phyloP scores from a whole-genome alignment of 35 echinoderm and acorn worm genomes.

The Apostichopus parvimensis region DNA sequence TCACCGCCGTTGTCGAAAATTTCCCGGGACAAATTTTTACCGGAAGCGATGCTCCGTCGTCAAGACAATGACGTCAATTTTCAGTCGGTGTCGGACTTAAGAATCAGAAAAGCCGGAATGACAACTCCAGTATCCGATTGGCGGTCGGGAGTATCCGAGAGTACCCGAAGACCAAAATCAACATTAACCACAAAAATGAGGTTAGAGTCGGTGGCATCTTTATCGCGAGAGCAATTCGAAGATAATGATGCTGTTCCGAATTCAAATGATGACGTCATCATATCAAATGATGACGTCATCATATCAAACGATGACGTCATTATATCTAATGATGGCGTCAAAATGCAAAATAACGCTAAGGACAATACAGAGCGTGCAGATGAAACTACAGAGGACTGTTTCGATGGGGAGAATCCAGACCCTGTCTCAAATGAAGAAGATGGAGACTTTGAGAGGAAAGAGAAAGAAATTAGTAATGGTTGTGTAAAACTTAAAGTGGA shows the following conservation, averaged over 20 bases:
- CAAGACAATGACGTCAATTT: slow-evolving; percentile 15
- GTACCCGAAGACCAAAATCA: slow-evolving; percentile 29
- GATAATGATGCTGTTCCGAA: neutral
- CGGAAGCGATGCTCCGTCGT: slow-evolving; percentile 63
- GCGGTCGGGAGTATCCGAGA: slow-evolving; percentile 46
- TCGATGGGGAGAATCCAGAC: neutral
- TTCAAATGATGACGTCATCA: neutral
- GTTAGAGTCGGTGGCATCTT: slow-evolving; percentile 12
- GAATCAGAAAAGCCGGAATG: slow-evolving; percentile 27
- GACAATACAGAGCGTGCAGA: neutral
- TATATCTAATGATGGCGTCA: slow-evolving; percentile 5
- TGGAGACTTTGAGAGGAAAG: neutral
- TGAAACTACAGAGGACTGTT: neutral
- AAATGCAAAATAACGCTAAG: neutral
- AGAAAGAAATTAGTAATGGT: neutral
- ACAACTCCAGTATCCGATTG: slow-evolving; percentile 48
- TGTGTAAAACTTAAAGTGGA: neutral
- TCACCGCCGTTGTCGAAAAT: slow-evolving; percentile 82
- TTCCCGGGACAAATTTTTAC: slow-evolving; percentile 75
- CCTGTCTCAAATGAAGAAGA: neutral
- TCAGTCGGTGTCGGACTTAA: slow-evolving; percentile 26
- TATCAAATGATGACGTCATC: neutral
- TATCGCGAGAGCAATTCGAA: neutral
- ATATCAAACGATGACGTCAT: neutral
- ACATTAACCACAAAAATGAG: slow-evolving; percentile 31